These are phyloP conservation scores for Podarcis raffonei DNA, from an alignment of 2,113 vertebrate species.

Conservation along the genomic window DNA sequence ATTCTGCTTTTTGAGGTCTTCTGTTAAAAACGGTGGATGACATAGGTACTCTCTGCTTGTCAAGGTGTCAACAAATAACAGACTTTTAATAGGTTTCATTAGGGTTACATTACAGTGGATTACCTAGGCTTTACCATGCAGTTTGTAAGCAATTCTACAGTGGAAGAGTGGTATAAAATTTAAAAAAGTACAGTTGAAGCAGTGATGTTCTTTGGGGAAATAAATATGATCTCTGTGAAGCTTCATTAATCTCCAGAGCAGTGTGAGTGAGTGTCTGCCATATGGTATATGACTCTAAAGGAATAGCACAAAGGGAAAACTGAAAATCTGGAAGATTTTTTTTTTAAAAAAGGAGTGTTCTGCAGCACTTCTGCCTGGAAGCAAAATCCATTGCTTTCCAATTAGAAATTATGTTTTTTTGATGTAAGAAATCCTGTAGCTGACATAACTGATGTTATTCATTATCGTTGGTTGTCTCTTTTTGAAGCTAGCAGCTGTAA, in stretches of 20 bases:
- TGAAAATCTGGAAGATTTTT: slow-evolving; percentile 29
- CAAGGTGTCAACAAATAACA: slow-evolving; percentile 1
- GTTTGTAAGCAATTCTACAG: slow-evolving; percentile 37
- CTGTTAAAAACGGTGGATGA: not conserved
- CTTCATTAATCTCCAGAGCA: slow-evolving; percentile 66
- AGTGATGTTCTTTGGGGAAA: slow-evolving; percentile 48
- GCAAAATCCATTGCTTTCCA: slow-evolving; percentile 46
- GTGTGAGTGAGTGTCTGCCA: slow-evolving; percentile 52
- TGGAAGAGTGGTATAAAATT: slow-evolving; percentile 50
- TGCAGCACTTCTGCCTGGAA: slow-evolving; percentile 37
- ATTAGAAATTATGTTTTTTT: slow-evolving; percentile 14
- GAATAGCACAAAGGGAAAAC: slow-evolving; percentile 57
- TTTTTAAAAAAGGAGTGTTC: slow-evolving; percentile 27
- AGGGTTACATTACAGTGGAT: slow-evolving; percentile 36
- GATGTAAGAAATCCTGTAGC: slow-evolving; percentile 30
- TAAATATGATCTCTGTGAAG: slow-evolving; percentile 58
- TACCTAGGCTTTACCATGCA: slow-evolving; percentile 20
- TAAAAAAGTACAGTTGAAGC: slow-evolving; percentile 48
- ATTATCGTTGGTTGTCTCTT: slow-evolving; percentile 33
- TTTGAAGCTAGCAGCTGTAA: slow-evolving; percentile 42
- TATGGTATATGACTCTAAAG: slow-evolving; percentile 71
- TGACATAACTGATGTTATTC: slow-evolving; percentile 2
- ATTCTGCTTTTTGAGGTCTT: not conserved
- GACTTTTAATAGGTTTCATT: not conserved
- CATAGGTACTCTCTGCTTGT: slow-evolving; percentile 5